Percentiles rank a stretch among this genome's conserved stretches.
phyloP scores from a whole-genome alignment of 2,113 vertebrate species.

The Larimichthys polyactis region DNA sequence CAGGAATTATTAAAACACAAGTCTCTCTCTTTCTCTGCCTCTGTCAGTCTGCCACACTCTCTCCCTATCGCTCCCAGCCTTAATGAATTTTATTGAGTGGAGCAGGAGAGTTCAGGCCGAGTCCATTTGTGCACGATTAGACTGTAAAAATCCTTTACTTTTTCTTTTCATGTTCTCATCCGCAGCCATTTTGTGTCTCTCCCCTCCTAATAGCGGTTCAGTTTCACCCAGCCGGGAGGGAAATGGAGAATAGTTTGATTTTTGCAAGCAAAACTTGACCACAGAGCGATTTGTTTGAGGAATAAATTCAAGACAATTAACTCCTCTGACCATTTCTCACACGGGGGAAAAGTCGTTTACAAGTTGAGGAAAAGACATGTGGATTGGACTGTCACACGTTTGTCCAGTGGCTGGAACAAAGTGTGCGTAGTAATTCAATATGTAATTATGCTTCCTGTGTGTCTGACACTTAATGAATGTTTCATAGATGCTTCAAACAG shows the following conservation, averaged over 20 bases:
- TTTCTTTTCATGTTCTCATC: slow-evolving; percentile 59
- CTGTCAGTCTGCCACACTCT: slow-evolving; percentile 44
- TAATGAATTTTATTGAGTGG: slow-evolving; percentile 82
- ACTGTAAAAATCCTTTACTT: slow-evolving; percentile 70
- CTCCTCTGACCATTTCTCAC: slow-evolving; percentile 41
- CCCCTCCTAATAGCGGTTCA: slow-evolving; percentile 13
- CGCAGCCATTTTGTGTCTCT: slow-evolving; percentile 44
- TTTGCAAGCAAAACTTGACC: slow-evolving; percentile 36
- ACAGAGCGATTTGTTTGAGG: slow-evolving; percentile 46
- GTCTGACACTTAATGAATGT: slow-evolving; percentile 47
- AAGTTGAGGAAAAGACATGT: slow-evolving; percentile 19
- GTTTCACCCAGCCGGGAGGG: slow-evolving; percentile 30
- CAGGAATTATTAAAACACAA: slow-evolving; percentile 82
- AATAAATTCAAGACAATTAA: slow-evolving; percentile 48
- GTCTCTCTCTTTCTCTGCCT: slow-evolving; percentile 45
- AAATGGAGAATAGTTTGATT: slow-evolving; percentile 45
- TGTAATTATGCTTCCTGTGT: slow-evolving; percentile 48
- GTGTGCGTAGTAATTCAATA: slow-evolving; percentile 45
- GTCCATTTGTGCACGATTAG: slow-evolving; percentile 76
- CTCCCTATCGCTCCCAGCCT: slow-evolving; percentile 55
- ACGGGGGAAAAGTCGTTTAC: slow-evolving; percentile 30
- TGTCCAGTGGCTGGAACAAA: slow-evolving; percentile 45
- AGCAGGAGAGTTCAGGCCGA: slow-evolving; percentile 72
- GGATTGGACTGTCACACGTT: slow-evolving; percentile 24
- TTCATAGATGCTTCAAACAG: slow-evolving; percentile 39